Percentiles rank a stretch among this genome's conserved stretches.
Evolutionary conservation across 1,140 invertebrate species (phyloP).

Genomic region (Ceratina japonica): DNA sequence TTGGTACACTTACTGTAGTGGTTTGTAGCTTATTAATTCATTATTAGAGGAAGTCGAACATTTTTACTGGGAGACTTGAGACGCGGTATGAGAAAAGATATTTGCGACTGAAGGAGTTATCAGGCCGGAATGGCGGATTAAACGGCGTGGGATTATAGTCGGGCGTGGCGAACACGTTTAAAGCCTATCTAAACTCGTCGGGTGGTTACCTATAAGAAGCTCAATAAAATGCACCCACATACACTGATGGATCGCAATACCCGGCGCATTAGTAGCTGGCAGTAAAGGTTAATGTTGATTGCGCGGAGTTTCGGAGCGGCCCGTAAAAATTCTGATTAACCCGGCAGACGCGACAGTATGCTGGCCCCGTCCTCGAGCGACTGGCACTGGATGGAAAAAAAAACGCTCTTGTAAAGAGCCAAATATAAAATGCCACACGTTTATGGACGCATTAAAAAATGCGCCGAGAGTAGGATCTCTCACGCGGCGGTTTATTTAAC

Average conservation of each 20-base stretch:
- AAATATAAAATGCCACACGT: constrained; percentile 33
- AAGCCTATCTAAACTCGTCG: constrained; percentile 34
- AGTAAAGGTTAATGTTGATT: constrained; percentile 66
- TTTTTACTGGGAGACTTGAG: too few relatives aligned
- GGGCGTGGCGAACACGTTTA: constrained; percentile 45
- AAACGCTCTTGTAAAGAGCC: neutral
- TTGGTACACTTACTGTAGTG: too few relatives aligned
- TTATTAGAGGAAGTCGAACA: too few relatives aligned
- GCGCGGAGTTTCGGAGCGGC: constrained; percentile 53
- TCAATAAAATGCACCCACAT: constrained; percentile 61
- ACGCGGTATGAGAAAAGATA: neutral
- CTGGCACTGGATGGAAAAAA: neutral
- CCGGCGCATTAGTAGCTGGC: constrained; percentile 52
- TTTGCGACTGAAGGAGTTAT: constrained; percentile 27
- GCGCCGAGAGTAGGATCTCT: neutral
- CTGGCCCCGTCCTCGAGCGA: constrained; percentile 19
- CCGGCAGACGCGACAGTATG: constrained; percentile 56
- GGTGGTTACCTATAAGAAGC: constrained; percentile 16
- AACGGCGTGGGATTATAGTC: constrained; percentile 22
- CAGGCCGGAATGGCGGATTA: constrained; percentile 24
- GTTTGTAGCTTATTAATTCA: too few relatives aligned
- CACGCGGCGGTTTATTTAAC: neutral
- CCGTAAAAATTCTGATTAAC: constrained; percentile 65
- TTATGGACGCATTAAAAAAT: constrained; percentile 13
- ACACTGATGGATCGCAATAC: constrained; percentile 58